phyloP scores from a whole-genome alignment of 2,888 invertebrate species.

The Homarus gammarus region DNA sequence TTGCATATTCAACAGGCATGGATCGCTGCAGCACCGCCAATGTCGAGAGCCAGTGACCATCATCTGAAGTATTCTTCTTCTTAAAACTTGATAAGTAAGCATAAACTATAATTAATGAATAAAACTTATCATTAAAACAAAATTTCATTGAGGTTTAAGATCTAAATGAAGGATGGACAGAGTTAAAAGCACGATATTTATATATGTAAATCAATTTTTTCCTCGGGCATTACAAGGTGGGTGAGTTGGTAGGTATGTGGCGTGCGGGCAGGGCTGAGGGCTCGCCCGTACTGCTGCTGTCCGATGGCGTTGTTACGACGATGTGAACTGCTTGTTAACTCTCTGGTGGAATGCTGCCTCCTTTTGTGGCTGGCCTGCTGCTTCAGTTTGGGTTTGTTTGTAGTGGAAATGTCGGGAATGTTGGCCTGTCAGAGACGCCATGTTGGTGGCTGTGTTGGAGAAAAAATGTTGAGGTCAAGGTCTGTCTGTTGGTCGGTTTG shows the following conservation, averaged over 20 bases:
- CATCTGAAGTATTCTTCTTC: background rate
- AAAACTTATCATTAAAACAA: background rate
- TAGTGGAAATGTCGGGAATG: conserved; percentile 36
- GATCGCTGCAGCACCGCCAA: conserved; percentile 37
- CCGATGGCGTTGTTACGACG: conserved; percentile 38
- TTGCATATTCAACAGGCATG: conserved; percentile 49
- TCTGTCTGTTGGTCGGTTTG: background rate
- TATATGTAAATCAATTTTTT: conserved; percentile 22
- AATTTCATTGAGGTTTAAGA: background rate
- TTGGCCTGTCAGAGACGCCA: background rate
- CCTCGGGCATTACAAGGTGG: background rate
- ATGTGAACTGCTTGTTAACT: conserved; percentile 55
- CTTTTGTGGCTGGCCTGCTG: conserved; percentile 25
- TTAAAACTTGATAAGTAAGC: too few species aligned
- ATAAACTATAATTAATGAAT: too few species aligned
- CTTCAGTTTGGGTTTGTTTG: conserved; percentile 12
- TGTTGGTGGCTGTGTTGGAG: background rate
- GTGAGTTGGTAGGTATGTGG: background rate
- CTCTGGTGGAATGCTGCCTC: conserved; percentile 24
- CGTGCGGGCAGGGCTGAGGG: background rate
- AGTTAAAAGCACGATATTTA: background rate
- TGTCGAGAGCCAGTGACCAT: conserved; percentile 1
- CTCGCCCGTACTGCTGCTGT: conserved; percentile 14
- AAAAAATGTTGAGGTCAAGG: background rate
- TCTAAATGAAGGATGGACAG: background rate